phyloP scores from a whole-genome alignment of 2,888 invertebrate species.

The Iphiclides podalirius region DNA sequence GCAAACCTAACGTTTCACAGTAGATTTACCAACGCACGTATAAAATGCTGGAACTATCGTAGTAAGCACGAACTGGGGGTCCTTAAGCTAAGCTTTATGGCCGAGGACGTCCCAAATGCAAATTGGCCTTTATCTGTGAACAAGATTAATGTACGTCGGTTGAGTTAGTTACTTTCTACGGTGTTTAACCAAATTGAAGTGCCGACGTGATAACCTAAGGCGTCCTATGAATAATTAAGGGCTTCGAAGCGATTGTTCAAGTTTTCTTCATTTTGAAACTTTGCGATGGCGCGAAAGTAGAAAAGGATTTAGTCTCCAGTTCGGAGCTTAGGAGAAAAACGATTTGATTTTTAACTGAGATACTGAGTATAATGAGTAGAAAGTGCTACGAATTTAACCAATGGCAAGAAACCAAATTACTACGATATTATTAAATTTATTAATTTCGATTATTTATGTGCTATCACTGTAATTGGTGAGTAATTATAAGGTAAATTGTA shows the following conservation, averaged over 20 bases:
- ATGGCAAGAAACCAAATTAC: no score
- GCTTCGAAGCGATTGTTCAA: neutral
- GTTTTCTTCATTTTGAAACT: neutral
- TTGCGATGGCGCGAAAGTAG: neutral
- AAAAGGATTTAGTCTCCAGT: neutral
- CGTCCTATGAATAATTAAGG: slow-evolving; percentile 12
- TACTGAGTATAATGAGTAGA: no score
- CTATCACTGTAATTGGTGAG: no score
- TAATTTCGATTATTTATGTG: no score
- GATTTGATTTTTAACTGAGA: no score
- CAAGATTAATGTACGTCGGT: slow-evolving; percentile 12
- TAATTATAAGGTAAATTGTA: no score
- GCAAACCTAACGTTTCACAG: neutral
- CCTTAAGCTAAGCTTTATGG: slow-evolving; percentile 3
- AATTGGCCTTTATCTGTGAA: slow-evolving; percentile 12
- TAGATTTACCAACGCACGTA: neutral
- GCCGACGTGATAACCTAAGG: slow-evolving; percentile 12
- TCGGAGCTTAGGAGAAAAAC: no score
- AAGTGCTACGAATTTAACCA: no score
- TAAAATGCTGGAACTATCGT: neutral
- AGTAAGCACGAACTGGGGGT: slow-evolving; percentile 3
- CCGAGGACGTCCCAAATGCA: slow-evolving; percentile 6
- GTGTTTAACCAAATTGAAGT: slow-evolving; percentile 17
- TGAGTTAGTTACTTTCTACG: slow-evolving; percentile 13
- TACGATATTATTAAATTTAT: no score